These are phyloP conservation scores for Cyrtorhinus lividipennis DNA, from an alignment of 1,140 invertebrate genomes.

Conservation along the genomic window DNA sequence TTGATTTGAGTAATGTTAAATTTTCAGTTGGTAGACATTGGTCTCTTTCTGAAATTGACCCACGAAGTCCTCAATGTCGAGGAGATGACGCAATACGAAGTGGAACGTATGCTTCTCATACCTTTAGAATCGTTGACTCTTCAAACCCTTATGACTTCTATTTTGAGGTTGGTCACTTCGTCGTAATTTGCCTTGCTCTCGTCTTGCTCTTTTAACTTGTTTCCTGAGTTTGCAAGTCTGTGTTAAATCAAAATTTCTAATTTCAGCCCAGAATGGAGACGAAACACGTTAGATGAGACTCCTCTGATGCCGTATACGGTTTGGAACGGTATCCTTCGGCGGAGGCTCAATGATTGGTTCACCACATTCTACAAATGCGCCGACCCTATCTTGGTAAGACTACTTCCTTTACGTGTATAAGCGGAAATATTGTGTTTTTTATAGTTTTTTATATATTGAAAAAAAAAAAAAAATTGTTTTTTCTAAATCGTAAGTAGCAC, in stretches of 20 bases:
- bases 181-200: neutral
- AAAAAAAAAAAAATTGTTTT: too few relatives aligned
- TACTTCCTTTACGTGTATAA: too few relatives aligned
- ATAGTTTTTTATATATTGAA: too few relatives aligned
- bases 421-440: too few relatives aligned
- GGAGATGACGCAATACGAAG: constrained; percentile 34
- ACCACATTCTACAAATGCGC: constrained; percentile 20
- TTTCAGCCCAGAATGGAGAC: constrained; percentile 17
- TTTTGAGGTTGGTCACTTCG: constrained; percentile 29
- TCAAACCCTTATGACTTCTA: constrained; percentile 36
- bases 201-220: neutral
- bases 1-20: too few relatives aligned
- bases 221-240: neutral
- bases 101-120: constrained; percentile 38
- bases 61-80: constrained; percentile 31
- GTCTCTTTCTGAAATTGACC: constrained; percentile 36
- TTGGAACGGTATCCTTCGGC: constrained; percentile 33
- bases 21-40: constrained; percentile 30
- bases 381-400: constrained; percentile 24
- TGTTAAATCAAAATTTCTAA: neutral
- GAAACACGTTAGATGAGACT: constrained; percentile 25
- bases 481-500: too few relatives aligned
- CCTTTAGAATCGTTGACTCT: constrained; percentile 33
- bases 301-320: constrained; percentile 36
- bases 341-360: constrained; percentile 33